Evolutionary conservation across 1,140 invertebrate species (phyloP).

Genomic region (Drosophila varians): DNA sequence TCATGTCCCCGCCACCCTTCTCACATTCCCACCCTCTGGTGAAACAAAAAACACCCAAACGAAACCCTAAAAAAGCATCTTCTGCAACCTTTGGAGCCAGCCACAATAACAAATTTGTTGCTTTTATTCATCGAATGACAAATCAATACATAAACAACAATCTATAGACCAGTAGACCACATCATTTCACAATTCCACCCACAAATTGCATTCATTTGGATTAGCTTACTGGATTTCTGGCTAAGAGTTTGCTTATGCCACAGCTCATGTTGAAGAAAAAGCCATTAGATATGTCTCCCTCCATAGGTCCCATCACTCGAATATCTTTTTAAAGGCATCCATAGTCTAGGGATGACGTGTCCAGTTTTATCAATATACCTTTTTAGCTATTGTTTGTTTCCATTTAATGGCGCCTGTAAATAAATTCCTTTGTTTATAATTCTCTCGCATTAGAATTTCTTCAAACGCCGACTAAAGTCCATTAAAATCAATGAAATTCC

Average conservation of each 20-base stretch:
- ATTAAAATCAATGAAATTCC: neutral
- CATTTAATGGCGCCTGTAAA: neutral
- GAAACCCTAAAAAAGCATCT: constrained; percentile 37
- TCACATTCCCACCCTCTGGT: neutral
- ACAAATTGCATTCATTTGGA: constrained; percentile 13
- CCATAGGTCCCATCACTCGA: too few relatives aligned
- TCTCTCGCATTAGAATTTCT: neutral
- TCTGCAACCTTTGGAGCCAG: constrained; percentile 7
- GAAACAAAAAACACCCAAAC: neutral
- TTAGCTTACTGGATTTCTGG: neutral
- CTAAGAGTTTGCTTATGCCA: neutral
- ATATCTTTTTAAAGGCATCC: neutral
- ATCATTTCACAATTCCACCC: constrained; percentile 46
- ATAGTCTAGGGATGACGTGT: neutral
- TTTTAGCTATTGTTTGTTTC: neutral
- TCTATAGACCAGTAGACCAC: constrained; percentile 3
- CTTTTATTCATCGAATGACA: constrained; percentile 8
- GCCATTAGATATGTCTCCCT: neutral
- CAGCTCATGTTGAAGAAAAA: neutral
- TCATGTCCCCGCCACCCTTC: neutral
- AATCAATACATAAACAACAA: constrained; percentile 26
- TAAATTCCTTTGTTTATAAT: neutral
- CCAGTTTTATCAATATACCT: neutral
- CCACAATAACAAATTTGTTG: neutral
- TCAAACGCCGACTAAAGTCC: neutral